phyloP scores from a whole-genome alignment of 2,113 vertebrate genomes.

The Elanus axillaris region DNA sequence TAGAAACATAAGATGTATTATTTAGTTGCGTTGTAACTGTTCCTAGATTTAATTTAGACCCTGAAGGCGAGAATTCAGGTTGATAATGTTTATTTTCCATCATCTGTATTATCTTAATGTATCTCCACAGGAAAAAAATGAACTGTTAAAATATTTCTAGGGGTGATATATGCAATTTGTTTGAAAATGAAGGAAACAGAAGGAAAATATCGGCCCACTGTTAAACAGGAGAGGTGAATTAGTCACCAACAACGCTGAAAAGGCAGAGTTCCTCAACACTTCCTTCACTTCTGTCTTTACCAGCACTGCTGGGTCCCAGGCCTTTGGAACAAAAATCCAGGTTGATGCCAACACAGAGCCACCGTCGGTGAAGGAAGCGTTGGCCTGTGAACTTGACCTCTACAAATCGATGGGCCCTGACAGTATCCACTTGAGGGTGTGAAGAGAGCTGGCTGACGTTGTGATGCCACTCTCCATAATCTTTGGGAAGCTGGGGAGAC shows the following conservation, averaged over 20 bases:
- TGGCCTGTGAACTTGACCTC: neutral
- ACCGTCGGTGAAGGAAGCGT: neutral
- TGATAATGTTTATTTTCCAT: slow-evolving; percentile 72
- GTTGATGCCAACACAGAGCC: neutral
- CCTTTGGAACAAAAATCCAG: neutral
- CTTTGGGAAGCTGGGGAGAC: neutral
- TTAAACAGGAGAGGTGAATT: neutral
- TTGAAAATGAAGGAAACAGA: neutral
- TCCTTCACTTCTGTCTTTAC: neutral
- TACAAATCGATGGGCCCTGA: neutral
- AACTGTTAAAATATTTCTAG: slow-evolving; percentile 61
- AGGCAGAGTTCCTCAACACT: neutral
- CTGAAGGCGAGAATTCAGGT: slow-evolving; percentile 50
- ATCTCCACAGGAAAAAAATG: slow-evolving; percentile 46
- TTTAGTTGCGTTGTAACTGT: slow-evolving; percentile 39
- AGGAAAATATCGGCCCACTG: neutral
- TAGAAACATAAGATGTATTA: slow-evolving; percentile 38
- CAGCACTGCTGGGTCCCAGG: neutral
- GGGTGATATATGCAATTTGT: neutral
- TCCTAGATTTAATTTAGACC: slow-evolving; percentile 47
- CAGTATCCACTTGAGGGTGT: neutral
- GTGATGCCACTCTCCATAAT: neutral
- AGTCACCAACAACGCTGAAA: neutral
- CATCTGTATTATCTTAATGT: slow-evolving; percentile 58
- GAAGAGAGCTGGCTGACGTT: neutral